A percentile compares a stretch with the other conserved stretches of the same genome.
Conservation (phyloP, 1,140 invertebrate genomes). For the Drosophila dunni region DNA sequence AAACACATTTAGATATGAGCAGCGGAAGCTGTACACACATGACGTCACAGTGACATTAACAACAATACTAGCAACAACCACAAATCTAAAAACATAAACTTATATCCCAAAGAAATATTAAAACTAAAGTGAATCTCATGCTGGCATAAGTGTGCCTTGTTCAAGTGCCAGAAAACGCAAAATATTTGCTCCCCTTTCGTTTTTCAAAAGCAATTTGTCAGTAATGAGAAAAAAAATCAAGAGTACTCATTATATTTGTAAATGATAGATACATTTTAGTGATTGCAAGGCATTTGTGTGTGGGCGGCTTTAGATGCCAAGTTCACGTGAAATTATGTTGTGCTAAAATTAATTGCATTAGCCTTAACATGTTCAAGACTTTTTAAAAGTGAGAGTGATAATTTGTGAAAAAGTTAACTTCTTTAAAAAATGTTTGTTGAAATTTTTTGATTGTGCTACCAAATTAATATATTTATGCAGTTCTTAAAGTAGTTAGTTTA, state of each 20-base stretch:
- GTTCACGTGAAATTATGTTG: constrained; percentile 1
- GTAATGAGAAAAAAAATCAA: constrained; percentile 33
- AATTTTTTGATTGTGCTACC: too few relatives aligned
- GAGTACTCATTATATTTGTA: constrained; percentile 27
- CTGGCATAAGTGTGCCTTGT: constrained; percentile 68
- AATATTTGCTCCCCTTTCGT: constrained; percentile 63
- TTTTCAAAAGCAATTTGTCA: constrained; percentile 64
- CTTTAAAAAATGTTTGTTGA: too few relatives aligned
- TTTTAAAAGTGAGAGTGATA: background rate
- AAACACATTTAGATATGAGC: constrained; percentile 62
- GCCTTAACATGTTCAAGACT: background rate
- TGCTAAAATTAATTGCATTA: constrained; percentile 14
- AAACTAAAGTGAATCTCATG: constrained; percentile 26
- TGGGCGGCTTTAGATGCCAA: constrained; percentile 24
- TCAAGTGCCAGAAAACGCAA: constrained; percentile 45
- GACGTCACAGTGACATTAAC: constrained; percentile 56
- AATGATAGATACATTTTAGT: constrained; percentile 30
- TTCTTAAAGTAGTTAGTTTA: too few relatives aligned
- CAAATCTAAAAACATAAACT: constrained; percentile 5
- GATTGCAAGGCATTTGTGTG: constrained; percentile 9
- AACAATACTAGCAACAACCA: constrained; percentile 5
- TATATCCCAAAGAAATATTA: constrained; percentile 14
- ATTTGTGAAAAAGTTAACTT: too few relatives aligned
- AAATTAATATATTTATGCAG: too few relatives aligned
- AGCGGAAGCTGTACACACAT: constrained; percentile 57